Evolutionary conservation across 1,140 invertebrate genomes (phyloP), one percentile per base, ranked within the genome.

Genomic region (Drosophila funebris): DNA sequence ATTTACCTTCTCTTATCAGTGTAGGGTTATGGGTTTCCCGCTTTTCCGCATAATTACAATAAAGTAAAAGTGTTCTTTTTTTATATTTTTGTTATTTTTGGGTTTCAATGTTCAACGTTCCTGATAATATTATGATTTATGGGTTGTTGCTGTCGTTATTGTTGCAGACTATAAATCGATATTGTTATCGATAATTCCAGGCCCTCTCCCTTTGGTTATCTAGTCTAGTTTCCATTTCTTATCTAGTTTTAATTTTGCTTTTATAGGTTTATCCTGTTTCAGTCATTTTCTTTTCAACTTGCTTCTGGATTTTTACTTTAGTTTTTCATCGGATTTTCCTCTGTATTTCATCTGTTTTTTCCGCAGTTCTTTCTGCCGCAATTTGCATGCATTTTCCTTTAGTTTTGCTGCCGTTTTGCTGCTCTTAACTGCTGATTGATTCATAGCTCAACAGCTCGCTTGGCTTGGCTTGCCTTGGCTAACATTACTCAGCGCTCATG

Each of bases 341-440:
- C 11, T 18, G n/a, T 18, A 14, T 53, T 24, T 37, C 18, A n/a
- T 20, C 41, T 43, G 8, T 11, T 8, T 33, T 33, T 14, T 3
- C 4, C 14, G 4, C 14, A 31, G 3, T 33, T n/a, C 4, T 52
- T 33, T 14, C 13, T 50, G 14, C 13, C 24, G 7, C 29, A 24
- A 50, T 50, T 50, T 58, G 27, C 39, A 20, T 6, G 20, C 22
- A 16, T 43, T 36, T 50, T 27, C 14, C 11, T 13, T n/a, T 43
- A 16, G 9, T 18, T 58, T 39, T 58, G 13, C 24, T 58, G 1
- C 11, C 29, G 8, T 11, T 7, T n/a, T 37, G 14, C 29, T 24
- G 3, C 13, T 27, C 52, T 52, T 3, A n/a, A n/a, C 64, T 29
- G 60, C 53, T 70, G 60, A 70, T 70, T 63, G 67, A 70, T 70